phyloP scores from a whole-genome alignment of 2,888 invertebrate genomes.

The Chalcis sispes region DNA sequence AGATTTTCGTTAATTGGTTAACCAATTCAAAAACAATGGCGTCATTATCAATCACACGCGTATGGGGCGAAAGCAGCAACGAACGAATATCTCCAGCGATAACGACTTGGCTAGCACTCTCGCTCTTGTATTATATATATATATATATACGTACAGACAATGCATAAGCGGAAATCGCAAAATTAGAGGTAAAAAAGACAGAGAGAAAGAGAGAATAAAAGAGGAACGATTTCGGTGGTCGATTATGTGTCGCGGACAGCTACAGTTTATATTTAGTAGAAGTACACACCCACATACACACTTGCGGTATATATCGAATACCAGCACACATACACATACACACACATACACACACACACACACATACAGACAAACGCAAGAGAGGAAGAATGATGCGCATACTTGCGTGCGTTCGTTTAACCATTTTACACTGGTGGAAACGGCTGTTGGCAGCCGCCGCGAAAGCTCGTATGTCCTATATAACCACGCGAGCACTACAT shows the following conservation, averaged over 20 bases:
- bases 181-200: constrained; percentile 18
- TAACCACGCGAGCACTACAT: neutral
- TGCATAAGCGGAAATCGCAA: constrained; percentile 57
- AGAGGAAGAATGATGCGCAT: constrained; percentile 71
- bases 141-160: no score
- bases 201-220: neutral
- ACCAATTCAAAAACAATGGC: constrained; percentile 36
- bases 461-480: neutral
- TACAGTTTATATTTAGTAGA: no score
- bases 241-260: constrained; percentile 52
- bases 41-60: constrained; percentile 52
- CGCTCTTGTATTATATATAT: no score
- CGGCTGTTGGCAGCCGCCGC: constrained; percentile 68
- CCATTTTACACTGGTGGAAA: constrained; percentile 70
- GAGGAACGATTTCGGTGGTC: constrained; percentile 34
- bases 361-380: no score
- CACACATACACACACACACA: no score
- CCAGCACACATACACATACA: no score
- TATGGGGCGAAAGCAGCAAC: constrained; percentile 14
- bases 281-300: no score
- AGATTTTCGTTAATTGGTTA: constrained; percentile 33
- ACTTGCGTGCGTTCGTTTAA: constrained; percentile 70
- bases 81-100: constrained; percentile 22
- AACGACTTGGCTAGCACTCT: no score
- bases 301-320: no score